Evolutionary conservation across 2,113 vertebrate genomes (phyloP), one percentile per base, ranked within the genome.

Genomic region (Hassar affinis): DNA sequence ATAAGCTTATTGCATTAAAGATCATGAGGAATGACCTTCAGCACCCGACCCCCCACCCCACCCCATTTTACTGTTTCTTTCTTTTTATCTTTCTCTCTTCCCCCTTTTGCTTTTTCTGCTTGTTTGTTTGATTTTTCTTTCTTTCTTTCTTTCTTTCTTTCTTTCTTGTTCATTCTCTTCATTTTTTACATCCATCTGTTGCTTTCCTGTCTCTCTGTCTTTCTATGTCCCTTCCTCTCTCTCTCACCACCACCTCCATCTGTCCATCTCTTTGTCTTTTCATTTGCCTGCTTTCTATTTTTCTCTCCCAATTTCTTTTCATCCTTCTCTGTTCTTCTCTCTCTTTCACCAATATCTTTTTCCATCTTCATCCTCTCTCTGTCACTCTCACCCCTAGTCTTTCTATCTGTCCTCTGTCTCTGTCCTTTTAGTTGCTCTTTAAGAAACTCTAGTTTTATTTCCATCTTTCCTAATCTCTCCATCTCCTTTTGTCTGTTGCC

Each of bases 1-100:
- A 86, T 71, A 56, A 35, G 17, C 8, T 86, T 77, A 86, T 79
- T 47, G 68, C 75, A 82, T 83, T 75, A 74, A 81, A 75, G 56
- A 49, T 64, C 42, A 61, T 38, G 69, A 80, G 66, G 17, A n/a
- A 62, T 78, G 72, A 75, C 81, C 86, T 83, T 75, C 45, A 75
- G n/a, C n/a, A n/a, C n/a, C n/a, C n/a, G n/a, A n/a, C n/a, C n/a
- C n/a, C n/a, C n/a, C n/a, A n/a, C n/a, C n/a, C n/a, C n/a, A n/a
- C n/a, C n/a, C n/a, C n/a, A n/a, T n/a, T n/a, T n/a, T n/a, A n/a
- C n/a, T n/a, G n/a, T n/a, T n/a, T n/a, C n/a, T n/a, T n/a, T n/a
- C n/a, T n/a, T n/a, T n/a, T n/a, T n/a, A n/a, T n/a, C n/a, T n/a
- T n/a, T n/a, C n/a, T n/a, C 71, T 35, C 2, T 35, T n/a, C 30